Evolutionary conservation across 53 echinoderm and acorn worm species (phyloP), one percentile per base, ranked within the genome.

Genomic region (Paelopatides confundens): DNA sequence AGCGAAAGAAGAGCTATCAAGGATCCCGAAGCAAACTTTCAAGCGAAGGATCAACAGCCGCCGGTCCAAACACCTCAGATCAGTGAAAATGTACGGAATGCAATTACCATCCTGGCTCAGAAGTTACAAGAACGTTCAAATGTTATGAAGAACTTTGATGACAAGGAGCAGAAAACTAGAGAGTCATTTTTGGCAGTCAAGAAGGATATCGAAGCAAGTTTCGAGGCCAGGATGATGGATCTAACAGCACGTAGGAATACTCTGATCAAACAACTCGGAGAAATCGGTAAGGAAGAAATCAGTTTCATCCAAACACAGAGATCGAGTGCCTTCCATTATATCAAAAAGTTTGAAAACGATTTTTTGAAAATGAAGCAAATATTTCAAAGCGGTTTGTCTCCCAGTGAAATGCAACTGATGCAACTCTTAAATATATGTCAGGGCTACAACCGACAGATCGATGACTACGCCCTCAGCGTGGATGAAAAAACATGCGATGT

Each of bases 251-350:
- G 96, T 18, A 90, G 90, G 26, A 93, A 96, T 67, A 81, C 85
- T 21, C 50, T 96, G 64, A 94, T 96, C 5, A 96, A 96, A 66
- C 94, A 92, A 65, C 89, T 96, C 27, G 96, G 90, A 12, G 86
- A 85, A n/a, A 87, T 94, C 36, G 79, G 96, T 33, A 92, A 94
- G n/a, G 96, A 96, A 54, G 96, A 96, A 85, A 63, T 96, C 23
- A 86, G 85, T 38, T 87, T 96, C 65, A 35, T 96, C 10, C 93
- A 92, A 33, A 88, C 92, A 0, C 96, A 96, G 67, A 96, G 92
- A 66, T 88, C 92, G 24, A 96, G 96, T 76, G 96, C 96, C 51
- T 88, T 88, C 48, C 96, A 96, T 86, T 96, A 94, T 69, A 74
- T 94, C 27, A 94, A 90, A 77, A 93, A 94, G 71, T 92, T 96